Evolutionary conservation across 2,888 invertebrate species (phyloP).

Genomic region (Ellobium chinense): DNA sequence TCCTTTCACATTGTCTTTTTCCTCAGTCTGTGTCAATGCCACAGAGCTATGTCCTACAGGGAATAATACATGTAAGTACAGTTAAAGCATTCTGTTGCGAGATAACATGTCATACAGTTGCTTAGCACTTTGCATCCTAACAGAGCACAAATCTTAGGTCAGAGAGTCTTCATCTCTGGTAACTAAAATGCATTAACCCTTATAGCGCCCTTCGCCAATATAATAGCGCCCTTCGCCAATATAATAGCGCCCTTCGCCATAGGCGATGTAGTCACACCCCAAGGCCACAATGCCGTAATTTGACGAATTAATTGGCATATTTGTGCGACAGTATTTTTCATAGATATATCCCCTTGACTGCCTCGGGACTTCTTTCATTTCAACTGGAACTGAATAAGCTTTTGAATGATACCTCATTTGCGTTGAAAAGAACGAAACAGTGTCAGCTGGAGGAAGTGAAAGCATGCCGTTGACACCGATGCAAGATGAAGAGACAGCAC

Average conservation of each 20-base stretch:
- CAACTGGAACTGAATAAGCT: background rate
- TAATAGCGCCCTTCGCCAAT: background rate
- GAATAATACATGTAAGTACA: too few relatives aligned
- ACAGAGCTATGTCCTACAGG: too few relatives aligned
- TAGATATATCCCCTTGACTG: background rate
- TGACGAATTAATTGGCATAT: background rate
- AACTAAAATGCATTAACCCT: background rate
- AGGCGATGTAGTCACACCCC: background rate
- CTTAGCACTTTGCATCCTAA: too few relatives aligned
- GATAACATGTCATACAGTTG: too few relatives aligned
- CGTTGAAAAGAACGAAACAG: background rate
- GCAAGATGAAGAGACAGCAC: background rate
- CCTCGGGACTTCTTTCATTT: background rate
- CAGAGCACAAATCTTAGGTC: too few relatives aligned
- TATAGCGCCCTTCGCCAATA: background rate
- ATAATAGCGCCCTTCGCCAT: background rate
- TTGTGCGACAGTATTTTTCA: background rate
- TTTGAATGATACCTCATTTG: background rate
- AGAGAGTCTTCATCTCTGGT: too few relatives aligned
- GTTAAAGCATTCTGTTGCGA: too few relatives aligned
- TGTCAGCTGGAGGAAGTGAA: background rate
- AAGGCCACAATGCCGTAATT: background rate
- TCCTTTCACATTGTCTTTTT: too few relatives aligned
- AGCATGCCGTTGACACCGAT: background rate
- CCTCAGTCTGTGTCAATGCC: too few relatives aligned